Evolutionary conservation across 2,113 vertebrate species (phyloP).

Genomic region (Pristiophorus japonicus): DNA sequence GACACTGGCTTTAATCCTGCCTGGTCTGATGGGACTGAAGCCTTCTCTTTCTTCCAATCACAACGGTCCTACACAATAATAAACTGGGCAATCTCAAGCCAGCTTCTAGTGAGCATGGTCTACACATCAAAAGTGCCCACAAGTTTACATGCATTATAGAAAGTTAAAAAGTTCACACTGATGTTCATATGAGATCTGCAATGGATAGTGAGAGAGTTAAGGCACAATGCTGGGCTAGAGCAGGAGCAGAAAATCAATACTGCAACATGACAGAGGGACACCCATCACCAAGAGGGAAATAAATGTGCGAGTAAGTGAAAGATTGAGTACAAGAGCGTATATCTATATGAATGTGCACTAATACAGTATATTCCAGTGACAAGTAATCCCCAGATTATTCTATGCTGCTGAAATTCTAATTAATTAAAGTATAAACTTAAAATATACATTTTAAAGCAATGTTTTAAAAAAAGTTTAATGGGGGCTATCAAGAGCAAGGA

Average conservation of each 20-base stretch:
- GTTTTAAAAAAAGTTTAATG: constrained; percentile 7
- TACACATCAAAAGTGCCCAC: neutral
- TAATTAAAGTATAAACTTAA: constrained; percentile 22
- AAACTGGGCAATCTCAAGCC: neutral
- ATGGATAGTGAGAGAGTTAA: neutral
- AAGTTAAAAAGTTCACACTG: neutral
- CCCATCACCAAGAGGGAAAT: neutral
- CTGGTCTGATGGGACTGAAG: neutral
- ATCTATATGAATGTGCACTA: neutral
- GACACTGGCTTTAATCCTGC: neutral
- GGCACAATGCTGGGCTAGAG: neutral
- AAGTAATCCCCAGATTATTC: neutral
- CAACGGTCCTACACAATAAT: neutral
- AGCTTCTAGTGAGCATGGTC: neutral
- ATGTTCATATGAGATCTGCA: neutral
- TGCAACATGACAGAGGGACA: neutral
- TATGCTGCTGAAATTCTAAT: constrained; percentile 22
- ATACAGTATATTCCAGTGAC: neutral
- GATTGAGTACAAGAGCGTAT: neutral
- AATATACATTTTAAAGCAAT: constrained; percentile 28
- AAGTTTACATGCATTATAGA: neutral
- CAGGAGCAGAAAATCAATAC: neutral
- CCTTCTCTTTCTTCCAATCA: neutral
- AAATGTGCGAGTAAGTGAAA: neutral
- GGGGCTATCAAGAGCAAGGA: constrained; percentile 29